phyloP scores from a whole-genome alignment of 2,113 vertebrate species.

The Boulengeromyrus knoepffleri region DNA sequence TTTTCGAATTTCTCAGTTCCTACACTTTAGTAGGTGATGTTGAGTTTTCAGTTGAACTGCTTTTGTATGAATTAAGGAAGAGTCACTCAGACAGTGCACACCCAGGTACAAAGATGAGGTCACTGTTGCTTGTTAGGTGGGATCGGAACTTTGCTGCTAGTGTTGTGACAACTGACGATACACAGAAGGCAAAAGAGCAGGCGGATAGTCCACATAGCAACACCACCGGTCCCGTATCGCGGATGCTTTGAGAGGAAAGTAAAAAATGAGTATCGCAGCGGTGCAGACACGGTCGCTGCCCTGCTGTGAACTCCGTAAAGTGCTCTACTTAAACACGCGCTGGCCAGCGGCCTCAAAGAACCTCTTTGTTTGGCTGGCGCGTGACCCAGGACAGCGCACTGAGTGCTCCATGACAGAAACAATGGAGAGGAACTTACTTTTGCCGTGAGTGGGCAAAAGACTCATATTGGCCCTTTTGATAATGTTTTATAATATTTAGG shows the following conservation, averaged over 20 bases:
- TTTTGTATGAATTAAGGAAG: neutral
- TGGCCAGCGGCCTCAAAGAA: neutral
- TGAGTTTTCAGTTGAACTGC: neutral
- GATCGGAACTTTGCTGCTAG: neutral
- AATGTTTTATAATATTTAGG: neutral
- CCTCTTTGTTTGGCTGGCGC: neutral
- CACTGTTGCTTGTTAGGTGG: neutral
- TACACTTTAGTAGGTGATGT: neutral
- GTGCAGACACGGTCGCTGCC: neutral
- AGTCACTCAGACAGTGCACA: neutral
- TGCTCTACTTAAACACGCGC: neutral
- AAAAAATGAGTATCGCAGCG: neutral
- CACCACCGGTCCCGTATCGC: neutral
- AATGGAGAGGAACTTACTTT: neutral
- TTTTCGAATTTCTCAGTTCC: neutral
- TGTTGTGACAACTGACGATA: neutral
- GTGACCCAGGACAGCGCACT: neutral
- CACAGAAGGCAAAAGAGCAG: neutral
- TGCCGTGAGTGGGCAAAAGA: neutral
- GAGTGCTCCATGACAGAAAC: neutral
- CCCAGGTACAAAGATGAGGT: neutral
- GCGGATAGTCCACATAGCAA: neutral
- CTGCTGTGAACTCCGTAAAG: neutral
- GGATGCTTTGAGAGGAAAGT: neutral
- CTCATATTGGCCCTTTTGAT: neutral